These are phyloP conservation scores for Campylomormyrus numenius DNA, from an alignment of 2,113 vertebrate genomes.

Conservation along the genomic window DNA sequence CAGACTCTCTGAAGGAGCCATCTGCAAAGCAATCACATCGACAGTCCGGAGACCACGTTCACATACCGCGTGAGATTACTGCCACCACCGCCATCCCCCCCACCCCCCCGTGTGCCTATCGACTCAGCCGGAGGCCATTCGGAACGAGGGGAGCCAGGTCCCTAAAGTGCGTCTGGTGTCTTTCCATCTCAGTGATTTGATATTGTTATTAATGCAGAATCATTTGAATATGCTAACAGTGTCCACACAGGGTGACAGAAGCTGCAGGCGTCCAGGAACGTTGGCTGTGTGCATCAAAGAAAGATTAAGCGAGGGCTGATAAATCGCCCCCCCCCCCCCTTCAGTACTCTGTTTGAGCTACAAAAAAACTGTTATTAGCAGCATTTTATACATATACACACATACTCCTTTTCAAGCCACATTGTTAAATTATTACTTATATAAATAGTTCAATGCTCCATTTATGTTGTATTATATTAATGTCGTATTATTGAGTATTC, in stretches of 20 bases:
- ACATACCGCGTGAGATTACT: background rate
- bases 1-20: background rate
- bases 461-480: background rate
- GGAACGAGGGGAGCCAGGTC: background rate
- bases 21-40: slow-evolving; percentile 5
- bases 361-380: background rate
- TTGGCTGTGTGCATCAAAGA: background rate
- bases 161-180: background rate
- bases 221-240: background rate
- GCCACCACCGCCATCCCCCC: background rate
- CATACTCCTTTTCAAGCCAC: background rate
- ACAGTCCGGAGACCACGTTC: background rate
- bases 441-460: background rate
- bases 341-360: background rate
- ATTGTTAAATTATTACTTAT: background rate
- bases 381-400: background rate
- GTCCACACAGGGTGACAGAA: background rate
- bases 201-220: background rate
- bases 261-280: background rate
- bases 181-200: slow-evolving; percentile 6
- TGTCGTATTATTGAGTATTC: background rate
- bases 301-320: background rate
- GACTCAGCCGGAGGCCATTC: background rate
- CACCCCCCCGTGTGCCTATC: background rate
- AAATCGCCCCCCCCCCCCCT: background rate